Conservation (phyloP, 23 tunicate genomes). For the Oikopleura albicans region DNA sequence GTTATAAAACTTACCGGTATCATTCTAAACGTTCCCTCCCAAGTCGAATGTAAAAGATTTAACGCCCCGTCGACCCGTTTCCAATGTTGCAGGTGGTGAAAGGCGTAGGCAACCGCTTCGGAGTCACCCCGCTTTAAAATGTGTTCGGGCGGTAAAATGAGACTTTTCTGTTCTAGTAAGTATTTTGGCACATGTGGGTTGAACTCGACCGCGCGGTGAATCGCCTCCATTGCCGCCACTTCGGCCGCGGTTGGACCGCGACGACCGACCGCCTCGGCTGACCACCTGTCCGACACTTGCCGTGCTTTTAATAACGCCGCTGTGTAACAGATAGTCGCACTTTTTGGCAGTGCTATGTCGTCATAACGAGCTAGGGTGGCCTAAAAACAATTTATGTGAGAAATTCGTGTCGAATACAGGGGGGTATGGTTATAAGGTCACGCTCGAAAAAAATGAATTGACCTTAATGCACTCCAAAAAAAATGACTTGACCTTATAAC, state of each 20-base stretch:
- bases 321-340: conserved; percentile 86
- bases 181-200: conserved; percentile 90
- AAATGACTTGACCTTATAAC: too few relatives aligned
- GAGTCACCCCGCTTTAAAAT: conserved; percentile 76
- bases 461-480: too few relatives aligned
- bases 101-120: conserved; percentile 75
- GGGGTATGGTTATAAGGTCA: too few relatives aligned
- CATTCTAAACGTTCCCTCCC: conserved; percentile 96
- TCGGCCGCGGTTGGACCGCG: conserved; percentile 56
- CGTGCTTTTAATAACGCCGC: conserved; percentile 79
- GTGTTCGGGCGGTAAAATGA: conserved; percentile 74
- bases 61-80: conserved; percentile 67
- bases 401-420: too few relatives aligned
- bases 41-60: conserved; percentile 58
- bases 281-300: conserved; percentile 39
- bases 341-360: conserved; percentile 75
- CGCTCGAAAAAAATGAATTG: too few relatives aligned
- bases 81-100: conserved; percentile 65
- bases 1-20: conserved; percentile 38
- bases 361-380: conserved; percentile 15
- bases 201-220: conserved; percentile 87
- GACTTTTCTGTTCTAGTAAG: conserved; percentile 48
- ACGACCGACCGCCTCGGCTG: conserved; percentile 50
- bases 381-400: too few relatives aligned
- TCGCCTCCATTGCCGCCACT: conserved; percentile 73